Percentiles rank a stretch among this genome's conserved stretches.
Conservation (phyloP, 2,113 vertebrate species). For the Eonycteris spelaea region DNA sequence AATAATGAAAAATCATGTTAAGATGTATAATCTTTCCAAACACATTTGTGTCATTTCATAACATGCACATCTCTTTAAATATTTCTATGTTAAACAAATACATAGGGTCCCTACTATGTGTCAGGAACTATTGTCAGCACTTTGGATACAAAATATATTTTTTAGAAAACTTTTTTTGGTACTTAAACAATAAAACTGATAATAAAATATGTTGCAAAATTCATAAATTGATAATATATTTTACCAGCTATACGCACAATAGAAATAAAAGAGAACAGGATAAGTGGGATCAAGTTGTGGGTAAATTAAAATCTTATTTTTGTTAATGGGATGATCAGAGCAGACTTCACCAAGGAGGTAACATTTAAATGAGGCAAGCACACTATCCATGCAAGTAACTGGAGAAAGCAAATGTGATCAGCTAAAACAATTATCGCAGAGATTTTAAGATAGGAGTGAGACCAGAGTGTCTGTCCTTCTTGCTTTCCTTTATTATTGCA, state of each 20-base stretch:
- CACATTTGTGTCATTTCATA: neutral
- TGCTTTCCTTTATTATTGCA: neutral
- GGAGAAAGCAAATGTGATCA: neutral
- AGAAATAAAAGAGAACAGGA: neutral
- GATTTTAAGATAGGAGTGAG: neutral
- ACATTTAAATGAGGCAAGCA: neutral
- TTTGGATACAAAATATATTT: neutral
- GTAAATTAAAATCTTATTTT: neutral
- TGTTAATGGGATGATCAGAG: neutral
- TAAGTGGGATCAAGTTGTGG: neutral
- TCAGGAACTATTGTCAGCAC: neutral
- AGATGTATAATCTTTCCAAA: neutral
- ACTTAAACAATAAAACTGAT: neutral
- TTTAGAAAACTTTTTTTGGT: neutral
- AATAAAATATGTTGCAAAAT: neutral
- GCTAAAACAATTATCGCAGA: neutral
- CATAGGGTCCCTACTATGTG: neutral
- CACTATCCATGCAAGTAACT: neutral
- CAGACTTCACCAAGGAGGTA: neutral
- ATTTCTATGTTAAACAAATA: neutral
- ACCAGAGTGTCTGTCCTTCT: neutral
- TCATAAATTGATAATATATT: neutral
- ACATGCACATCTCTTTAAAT: neutral
- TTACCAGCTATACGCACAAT: neutral
- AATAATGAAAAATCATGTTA: neutral